Evolutionary conservation across 2,888 invertebrate genomes (phyloP), one percentile per base, ranked within the genome.

Genomic region (Phrixothrix hirtus): DNA sequence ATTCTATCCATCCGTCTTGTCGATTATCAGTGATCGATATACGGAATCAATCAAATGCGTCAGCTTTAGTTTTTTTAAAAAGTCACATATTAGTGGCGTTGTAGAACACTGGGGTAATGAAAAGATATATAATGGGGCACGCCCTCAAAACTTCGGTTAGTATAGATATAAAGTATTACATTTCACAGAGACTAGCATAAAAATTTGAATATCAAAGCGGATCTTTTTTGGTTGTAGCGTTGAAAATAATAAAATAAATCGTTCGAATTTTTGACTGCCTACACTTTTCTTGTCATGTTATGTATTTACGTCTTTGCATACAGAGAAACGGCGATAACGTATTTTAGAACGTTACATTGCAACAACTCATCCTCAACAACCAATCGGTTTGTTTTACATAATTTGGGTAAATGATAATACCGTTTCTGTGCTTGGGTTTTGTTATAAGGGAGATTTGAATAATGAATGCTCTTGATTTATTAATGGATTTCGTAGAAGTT

Each of bases 161-260:
- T 26, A 35, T 34, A 29, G 10, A 35, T 41, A 34, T 41, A 36
- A 32, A 29, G 35, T 17, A 29, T 39, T 41, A 35, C 17, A 35
- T 48, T 47, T 48, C 48, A 32, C 41, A 21, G 41, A 31, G 16
- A 17, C 30, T 25, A 31, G 50, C 25, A 38, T 37, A 46, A 52
- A 52, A 52, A 52, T 52, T 52, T 52, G 42, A 52, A 52, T 52
- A 47, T 35, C 42, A 47, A 47, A 46, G 52, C 47, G 31, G 35
- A 15, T 46, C 46, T 43, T 50, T n/a, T 36, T 31, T 44, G 44
- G 38, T 12, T 17, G 14, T 26, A 7, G 12, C 27, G 51, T 15
- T 45, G 38, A 39, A 51, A 49, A 50, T 50, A 51, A 50, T 50
- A 50, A 50, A 50, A 50, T 50, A 42, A 48, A 48, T 48, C 32